Evolutionary conservation across 1,140 invertebrate species (phyloP).

Genomic region (Bombus consobrinus): DNA sequence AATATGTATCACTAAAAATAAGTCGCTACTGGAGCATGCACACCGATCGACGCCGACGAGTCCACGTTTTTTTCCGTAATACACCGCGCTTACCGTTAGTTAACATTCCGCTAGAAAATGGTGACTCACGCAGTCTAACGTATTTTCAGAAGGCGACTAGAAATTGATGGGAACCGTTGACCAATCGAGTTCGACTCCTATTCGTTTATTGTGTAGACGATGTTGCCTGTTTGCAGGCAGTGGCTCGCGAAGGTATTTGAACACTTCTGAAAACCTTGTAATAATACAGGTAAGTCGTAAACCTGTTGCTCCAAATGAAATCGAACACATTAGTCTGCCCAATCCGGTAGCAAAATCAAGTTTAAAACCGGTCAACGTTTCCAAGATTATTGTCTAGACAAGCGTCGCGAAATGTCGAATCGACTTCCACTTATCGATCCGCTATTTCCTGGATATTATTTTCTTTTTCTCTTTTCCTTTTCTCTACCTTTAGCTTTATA

Average conservation of each 20-base stretch:
- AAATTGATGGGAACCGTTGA: conserved; percentile 48
- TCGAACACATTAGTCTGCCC: neutral
- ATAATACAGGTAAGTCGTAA: neutral
- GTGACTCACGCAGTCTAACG: conserved; percentile 56
- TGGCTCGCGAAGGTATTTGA: too few species aligned
- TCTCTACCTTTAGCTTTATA: neutral
- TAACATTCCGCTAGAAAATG: conserved; percentile 66
- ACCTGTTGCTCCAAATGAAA: conserved; percentile 5
- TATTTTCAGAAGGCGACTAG: conserved; percentile 56
- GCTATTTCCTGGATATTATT: conserved; percentile 27
- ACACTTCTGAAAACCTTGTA: too few species aligned
- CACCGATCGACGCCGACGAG: conserved; percentile 28
- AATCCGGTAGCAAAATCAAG: conserved; percentile 23
- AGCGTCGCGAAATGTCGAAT: conserved; percentile 5
- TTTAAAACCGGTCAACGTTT: conserved; percentile 22
- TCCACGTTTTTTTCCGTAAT: neutral
- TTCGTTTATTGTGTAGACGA: too few species aligned
- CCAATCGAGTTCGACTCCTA: neutral
- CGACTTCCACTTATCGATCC: conserved; percentile 22
- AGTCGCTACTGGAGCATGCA: conserved; percentile 43
- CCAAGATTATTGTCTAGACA: conserved; percentile 24
- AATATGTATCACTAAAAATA: conserved; percentile 36
- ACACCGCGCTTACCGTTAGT: conserved; percentile 56
- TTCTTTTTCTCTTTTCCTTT: neutral
- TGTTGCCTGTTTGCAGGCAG: too few species aligned